Evolutionary conservation across 2,113 vertebrate genomes (phyloP).

Genomic region (Odocoileus hemionus): DNA sequence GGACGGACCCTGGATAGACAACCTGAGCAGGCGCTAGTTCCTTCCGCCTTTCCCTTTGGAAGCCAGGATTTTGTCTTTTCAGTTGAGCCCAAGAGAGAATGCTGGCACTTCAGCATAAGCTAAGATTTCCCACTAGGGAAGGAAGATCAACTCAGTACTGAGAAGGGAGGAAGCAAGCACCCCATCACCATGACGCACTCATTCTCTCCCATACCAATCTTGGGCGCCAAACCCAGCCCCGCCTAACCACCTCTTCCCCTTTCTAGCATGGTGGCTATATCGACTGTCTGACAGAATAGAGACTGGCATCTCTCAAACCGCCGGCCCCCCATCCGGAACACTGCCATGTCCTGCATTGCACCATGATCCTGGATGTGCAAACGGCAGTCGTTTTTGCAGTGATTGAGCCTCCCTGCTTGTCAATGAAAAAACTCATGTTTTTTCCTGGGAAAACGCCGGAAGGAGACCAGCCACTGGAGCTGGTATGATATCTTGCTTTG

Average conservation of each 20-base stretch:
- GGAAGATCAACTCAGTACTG: constrained; percentile 54
- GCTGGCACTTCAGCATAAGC: constrained; percentile 87
- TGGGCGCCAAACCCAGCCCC: constrained; percentile 58
- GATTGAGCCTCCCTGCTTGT: constrained; percentile 92
- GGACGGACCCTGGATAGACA: constrained; percentile 52
- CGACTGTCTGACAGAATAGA: constrained; percentile 90
- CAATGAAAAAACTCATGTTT: constrained; percentile 90
- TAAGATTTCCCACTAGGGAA: constrained; percentile 74
- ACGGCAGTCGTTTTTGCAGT: constrained; percentile 94
- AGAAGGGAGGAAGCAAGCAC: constrained; percentile 39
- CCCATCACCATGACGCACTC: constrained; percentile 43
- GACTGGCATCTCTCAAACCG: constrained; percentile 88
- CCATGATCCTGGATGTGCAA: constrained; percentile 98
- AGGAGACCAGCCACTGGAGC: constrained; percentile 88
- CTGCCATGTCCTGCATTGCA: constrained; percentile 93
- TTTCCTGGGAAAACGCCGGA: constrained; percentile 96
- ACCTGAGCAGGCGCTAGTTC: constrained; percentile 63
- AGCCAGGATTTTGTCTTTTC: constrained; percentile 78
- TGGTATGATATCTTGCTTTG: constrained; percentile 84
- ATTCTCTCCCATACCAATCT: not conserved
- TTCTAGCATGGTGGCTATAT: constrained; percentile 92
- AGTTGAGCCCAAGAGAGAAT: constrained; percentile 80
- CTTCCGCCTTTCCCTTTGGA: constrained; percentile 66
- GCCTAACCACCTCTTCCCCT: constrained; percentile 77
- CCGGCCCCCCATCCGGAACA: constrained; percentile 86